Conservation (phyloP, 1,140 invertebrate genomes). For the Bombus pyrosoma region DNA sequence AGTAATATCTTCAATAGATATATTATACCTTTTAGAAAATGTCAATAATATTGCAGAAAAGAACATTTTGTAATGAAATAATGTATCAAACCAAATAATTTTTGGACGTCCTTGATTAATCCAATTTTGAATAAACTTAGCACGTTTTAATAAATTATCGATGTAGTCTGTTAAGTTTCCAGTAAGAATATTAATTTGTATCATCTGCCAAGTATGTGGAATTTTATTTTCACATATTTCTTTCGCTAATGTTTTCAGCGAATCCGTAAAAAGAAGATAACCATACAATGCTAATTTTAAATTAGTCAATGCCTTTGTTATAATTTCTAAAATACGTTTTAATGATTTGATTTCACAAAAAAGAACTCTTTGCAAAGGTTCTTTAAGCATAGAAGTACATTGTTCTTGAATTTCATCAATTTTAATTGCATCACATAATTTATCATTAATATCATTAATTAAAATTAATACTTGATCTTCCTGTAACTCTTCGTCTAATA, state of each 20-base stretch:
- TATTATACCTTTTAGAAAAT: conserved; percentile 84
- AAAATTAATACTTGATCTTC: conserved; percentile 56
- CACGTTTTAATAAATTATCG: conserved; percentile 66
- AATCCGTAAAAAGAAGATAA: conserved; percentile 84
- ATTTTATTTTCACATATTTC: conserved; percentile 84
- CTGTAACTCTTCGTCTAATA: conserved; percentile 31
- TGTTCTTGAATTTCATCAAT: conserved; percentile 78
- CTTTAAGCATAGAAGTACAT: conserved; percentile 81
- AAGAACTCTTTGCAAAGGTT: conserved; percentile 87
- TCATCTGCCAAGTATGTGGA: conserved; percentile 77
- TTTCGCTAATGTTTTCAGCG: conserved; percentile 84
- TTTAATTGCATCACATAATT: conserved; percentile 83
- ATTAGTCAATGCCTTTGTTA: conserved; percentile 82
- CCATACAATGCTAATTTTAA: conserved; percentile 87
- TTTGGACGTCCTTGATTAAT: conserved; percentile 84
- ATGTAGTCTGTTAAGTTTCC: conserved; percentile 66
- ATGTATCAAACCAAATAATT: conserved; percentile 87
- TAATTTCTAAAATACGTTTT: conserved; percentile 83
- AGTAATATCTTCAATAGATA: conserved; percentile 84
- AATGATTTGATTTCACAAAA: conserved; percentile 86
- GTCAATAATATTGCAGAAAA: conserved; percentile 86
- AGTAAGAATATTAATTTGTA: conserved; percentile 45
- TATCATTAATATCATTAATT: conserved; percentile 82
- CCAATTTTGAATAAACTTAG: conserved; percentile 83
- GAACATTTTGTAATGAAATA: conserved; percentile 88